Evolutionary conservation across 2,797 vertebrate genomes (phyloP).

Genomic region (Valencia hispanica): DNA sequence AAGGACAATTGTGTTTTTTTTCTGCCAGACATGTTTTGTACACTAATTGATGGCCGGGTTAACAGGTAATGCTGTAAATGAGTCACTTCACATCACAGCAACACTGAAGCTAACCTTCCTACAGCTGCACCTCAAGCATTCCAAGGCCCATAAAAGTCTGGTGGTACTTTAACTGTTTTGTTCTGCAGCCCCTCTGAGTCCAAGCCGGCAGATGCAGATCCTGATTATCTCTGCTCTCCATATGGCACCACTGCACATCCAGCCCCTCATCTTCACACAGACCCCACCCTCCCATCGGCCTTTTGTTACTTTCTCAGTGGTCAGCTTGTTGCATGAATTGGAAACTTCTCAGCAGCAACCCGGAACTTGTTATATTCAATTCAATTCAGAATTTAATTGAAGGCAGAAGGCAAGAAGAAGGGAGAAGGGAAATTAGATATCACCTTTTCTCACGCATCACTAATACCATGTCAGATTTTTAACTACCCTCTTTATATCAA

Average conservation of each 20-base stretch:
- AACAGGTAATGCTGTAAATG: slow-evolving; percentile 42
- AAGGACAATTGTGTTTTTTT: slow-evolving; percentile 43
- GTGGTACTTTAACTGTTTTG: slow-evolving; percentile 76
- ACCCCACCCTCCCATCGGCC: slow-evolving; percentile 24
- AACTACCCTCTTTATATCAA: slow-evolving; percentile 15
- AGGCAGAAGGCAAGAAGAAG: too few species aligned
- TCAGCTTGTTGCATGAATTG: slow-evolving; percentile 58
- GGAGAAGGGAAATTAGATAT: slow-evolving; percentile 62
- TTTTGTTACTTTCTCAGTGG: slow-evolving; percentile 54
- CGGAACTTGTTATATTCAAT: slow-evolving; percentile 46
- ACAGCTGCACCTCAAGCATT: slow-evolving; percentile 39
- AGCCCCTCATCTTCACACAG: slow-evolving; percentile 33
- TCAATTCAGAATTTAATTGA: too few species aligned
- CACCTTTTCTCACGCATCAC: slow-evolving; percentile 48
- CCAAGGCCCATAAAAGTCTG: slow-evolving; percentile 54
- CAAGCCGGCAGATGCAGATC: slow-evolving; percentile 74
- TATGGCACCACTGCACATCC: slow-evolving; percentile 67
- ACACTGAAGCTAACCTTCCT: slow-evolving; percentile 23
- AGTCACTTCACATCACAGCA: slow-evolving; percentile 26
- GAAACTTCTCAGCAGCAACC: slow-evolving; percentile 54
- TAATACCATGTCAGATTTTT: slow-evolving; percentile 44
- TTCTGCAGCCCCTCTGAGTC: slow-evolving; percentile 64
- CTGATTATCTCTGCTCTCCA: slow-evolving; percentile 75
- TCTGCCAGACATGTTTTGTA: slow-evolving; percentile 39
- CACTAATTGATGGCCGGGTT: slow-evolving; percentile 54